phyloP scores from a whole-genome alignment of 2,113 vertebrate species.

The Lampris incognitus region DNA sequence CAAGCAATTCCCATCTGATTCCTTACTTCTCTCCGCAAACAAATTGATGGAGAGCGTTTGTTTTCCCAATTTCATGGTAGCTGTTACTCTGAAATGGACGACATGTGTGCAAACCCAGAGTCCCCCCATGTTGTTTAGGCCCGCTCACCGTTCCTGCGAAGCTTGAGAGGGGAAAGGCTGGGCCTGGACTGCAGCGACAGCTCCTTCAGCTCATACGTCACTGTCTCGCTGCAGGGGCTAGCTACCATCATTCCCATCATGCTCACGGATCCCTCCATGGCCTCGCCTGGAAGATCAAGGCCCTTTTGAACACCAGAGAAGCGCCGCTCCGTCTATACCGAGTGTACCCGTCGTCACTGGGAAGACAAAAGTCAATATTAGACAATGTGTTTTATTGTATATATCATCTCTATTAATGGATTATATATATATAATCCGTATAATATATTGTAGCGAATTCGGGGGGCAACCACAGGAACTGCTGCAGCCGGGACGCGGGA shows the following conservation, averaged over 20 bases:
- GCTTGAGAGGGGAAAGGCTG: conserved; percentile 81
- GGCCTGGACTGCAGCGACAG: conserved; percentile 82
- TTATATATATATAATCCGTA: no score
- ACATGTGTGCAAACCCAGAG: conserved; percentile 26
- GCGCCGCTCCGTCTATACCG: not conserved
- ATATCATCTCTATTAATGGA: not conserved
- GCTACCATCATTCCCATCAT: conserved; percentile 73
- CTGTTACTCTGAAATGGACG: conserved; percentile 58
- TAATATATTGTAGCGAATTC: no score
- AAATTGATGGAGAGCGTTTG: conserved; percentile 59
- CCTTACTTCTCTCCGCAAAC: conserved; percentile 63
- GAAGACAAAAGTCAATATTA: conserved; percentile 1
- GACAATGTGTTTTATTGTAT: not conserved
- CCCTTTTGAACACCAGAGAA: conserved; percentile 32
- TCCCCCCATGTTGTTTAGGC: not conserved
- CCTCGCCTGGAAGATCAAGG: conserved; percentile 38
- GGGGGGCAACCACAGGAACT: no score
- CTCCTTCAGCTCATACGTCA: conserved; percentile 84
- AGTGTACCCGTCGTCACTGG: not conserved
- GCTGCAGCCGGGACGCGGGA: no score
- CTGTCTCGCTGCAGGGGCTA: conserved; percentile 87
- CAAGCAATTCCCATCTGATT: conserved; percentile 59
- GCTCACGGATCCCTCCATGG: conserved; percentile 79
- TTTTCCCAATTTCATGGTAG: conserved; percentile 63
- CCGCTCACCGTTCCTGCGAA: conserved; percentile 85